Conservation (phyloP, 2,113 vertebrate species). For the Erythrolamprus reginae region DNA sequence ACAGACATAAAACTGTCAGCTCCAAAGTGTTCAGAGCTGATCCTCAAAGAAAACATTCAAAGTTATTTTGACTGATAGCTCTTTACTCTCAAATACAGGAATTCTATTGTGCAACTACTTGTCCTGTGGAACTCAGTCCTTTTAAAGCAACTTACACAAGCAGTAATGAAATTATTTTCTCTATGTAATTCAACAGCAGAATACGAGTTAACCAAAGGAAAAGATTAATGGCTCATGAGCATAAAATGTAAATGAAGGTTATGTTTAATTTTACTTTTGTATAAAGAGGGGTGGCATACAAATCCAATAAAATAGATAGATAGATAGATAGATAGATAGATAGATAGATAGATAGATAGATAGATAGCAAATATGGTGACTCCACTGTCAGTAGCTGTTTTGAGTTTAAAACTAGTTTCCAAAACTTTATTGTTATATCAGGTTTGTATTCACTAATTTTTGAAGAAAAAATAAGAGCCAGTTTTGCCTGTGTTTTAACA, state of each 20-base stretch:
- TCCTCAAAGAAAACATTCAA: not conserved
- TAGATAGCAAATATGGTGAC: not conserved
- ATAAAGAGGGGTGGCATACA: too few relatives aligned
- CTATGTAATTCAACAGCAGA: not conserved
- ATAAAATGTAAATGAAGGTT: not conserved
- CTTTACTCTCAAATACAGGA: not conserved
- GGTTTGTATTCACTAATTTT: not conserved
- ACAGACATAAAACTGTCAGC: not conserved
- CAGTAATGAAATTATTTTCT: not conserved
- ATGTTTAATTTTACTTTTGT: not conserved
- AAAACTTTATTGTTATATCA: not conserved
- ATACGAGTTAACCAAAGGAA: not conserved
- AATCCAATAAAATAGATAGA: too few relatives aligned
- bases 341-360: too few relatives aligned
- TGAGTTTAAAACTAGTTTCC: not conserved
- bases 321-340: too few relatives aligned
- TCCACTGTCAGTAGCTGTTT: too few relatives aligned
- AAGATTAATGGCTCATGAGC: not conserved
- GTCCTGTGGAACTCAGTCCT: not conserved
- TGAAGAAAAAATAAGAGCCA: not conserved
- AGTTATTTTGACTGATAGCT: not conserved
- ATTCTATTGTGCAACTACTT: not conserved
- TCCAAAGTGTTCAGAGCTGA: not conserved
- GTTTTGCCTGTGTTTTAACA: not conserved
- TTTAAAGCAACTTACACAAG: not conserved